Percentiles rank a stretch among this genome's conserved stretches.
These are phyloP conservation scores for Caenorhabditis macrosperma DNA, from an alignment of 2,888 invertebrate genomes.

Conservation along the genomic window DNA sequence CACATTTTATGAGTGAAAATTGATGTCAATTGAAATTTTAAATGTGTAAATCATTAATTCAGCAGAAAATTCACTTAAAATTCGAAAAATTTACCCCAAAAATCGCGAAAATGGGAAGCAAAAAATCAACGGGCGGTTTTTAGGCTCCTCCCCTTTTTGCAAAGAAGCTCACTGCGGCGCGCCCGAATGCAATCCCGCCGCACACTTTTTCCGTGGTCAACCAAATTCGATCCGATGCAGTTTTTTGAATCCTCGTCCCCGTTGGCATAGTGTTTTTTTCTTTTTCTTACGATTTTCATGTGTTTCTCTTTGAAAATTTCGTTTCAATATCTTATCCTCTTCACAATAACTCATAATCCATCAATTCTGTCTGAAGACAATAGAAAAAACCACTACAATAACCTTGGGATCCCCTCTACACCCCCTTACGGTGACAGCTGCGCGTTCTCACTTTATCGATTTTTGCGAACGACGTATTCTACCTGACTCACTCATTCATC, in stretches of 20 bases:
- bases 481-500: no score
- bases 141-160: constrained; percentile 39
- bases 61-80: not conserved
- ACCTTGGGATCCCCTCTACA: no score
- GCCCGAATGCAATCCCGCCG: constrained; percentile 13
- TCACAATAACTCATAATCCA: no score
- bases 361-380: no score
- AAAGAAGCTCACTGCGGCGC: constrained; percentile 8
- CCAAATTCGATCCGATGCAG: not conserved
- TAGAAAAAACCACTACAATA: no score
- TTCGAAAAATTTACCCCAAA: not conserved
- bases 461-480: no score
- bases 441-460: not conserved
- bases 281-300: not conserved
- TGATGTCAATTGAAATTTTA: no score
- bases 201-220: constrained; percentile 10
- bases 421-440: no score
- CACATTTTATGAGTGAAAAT: no score
- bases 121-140: constrained; percentile 48
- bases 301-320: no score
- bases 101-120: constrained; percentile 24
- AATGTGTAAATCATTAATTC: not conserved
- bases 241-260: constrained; percentile 1
- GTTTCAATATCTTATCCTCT: no score
- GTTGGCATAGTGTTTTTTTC: not conserved